phyloP scores from a whole-genome alignment of 2,113 vertebrate species.

The Merops nubicus region DNA sequence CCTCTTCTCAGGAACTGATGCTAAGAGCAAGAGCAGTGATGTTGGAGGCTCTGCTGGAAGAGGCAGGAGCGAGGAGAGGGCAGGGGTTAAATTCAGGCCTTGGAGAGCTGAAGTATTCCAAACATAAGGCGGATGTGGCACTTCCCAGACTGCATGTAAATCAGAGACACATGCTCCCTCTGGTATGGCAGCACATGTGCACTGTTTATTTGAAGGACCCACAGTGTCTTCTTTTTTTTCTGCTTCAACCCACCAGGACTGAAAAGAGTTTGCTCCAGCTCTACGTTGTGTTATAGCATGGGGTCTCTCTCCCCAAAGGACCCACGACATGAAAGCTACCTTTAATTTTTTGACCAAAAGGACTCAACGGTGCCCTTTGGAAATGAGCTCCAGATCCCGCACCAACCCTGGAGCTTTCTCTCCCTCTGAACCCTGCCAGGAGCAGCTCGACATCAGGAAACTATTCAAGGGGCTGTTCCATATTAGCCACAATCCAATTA shows the following conservation, averaged over 20 bases:
- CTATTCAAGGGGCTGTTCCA: neutral
- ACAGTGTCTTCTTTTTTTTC: neutral
- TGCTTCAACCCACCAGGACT: neutral
- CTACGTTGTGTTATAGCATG: fast-evolving
- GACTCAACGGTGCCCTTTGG: neutral
- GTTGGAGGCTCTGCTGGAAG: neutral
- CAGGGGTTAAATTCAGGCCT: conserved; percentile 57
- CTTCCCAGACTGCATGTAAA: conserved; percentile 51
- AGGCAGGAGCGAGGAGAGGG: neutral
- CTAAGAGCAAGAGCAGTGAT: neutral
- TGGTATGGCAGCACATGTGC: neutral
- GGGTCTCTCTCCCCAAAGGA: neutral
- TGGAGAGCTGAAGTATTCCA: conserved; percentile 39
- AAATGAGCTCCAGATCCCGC: conserved; percentile 7
- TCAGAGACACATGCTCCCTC: conserved; percentile 47
- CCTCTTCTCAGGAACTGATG: fast-evolving
- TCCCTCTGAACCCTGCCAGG: conserved; percentile 22
- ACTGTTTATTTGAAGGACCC: neutral
- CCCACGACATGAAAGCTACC: neutral
- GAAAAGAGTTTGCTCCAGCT: neutral
- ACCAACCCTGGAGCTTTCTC: neutral
- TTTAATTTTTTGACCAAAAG: neutral
- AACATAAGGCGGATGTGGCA: conserved; percentile 61
- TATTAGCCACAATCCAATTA: neutral
- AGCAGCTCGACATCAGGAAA: conserved; percentile 43